Evolutionary conservation across 64 coral and sea anemone species (phyloP), one percentile per base, ranked within the genome.

Genomic region (Orbicella faveolata): DNA sequence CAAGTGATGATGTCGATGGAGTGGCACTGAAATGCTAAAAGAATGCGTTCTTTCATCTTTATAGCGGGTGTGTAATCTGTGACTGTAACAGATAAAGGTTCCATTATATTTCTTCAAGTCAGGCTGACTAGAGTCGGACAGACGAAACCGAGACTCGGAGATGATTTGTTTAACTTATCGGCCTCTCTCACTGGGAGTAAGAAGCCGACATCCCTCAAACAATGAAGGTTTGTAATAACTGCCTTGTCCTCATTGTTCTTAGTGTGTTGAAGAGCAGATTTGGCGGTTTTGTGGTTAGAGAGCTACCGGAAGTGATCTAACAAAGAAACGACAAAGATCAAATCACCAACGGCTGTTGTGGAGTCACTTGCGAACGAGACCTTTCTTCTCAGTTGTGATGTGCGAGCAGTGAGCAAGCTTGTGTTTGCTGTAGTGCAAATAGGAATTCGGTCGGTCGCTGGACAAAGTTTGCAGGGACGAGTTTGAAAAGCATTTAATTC

Each of bases 211-310:
- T 52, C 36, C 51, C 36, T 44, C 9, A 81, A 64, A 70, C 79
- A 81, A 81, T 81, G 79, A 34, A 62, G 26, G 76, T 23, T 53
- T 78, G 76, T 78, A 52, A 25, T 61, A 36, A 21, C 25, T 13
- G 30, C 25, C 14, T 81, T 63, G 79, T 63, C 59, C 26, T 20
- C 79, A 81, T 63, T 61, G 79, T 81, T 81, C 79, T 81, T 62
- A 33, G 59, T 36, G 52, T 64, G 79, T 52, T 20, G 36, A 14
- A 35, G 79, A 63, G 55, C 6, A 59, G 57, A 81, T 63, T 81
- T 81, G 79, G 23, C 79, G 79, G 79, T 30, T 81, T 81, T 81
- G 79, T 15, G 79, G 79, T 70, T 70, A 30, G 67, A 70, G n/a
- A 70, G 5, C 3, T 1, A 70, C 79, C 79, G 79, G 79, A 81